phyloP scores from a whole-genome alignment of 53 echinoderm and acorn worm genomes.

The Luidia sarsii region DNA sequence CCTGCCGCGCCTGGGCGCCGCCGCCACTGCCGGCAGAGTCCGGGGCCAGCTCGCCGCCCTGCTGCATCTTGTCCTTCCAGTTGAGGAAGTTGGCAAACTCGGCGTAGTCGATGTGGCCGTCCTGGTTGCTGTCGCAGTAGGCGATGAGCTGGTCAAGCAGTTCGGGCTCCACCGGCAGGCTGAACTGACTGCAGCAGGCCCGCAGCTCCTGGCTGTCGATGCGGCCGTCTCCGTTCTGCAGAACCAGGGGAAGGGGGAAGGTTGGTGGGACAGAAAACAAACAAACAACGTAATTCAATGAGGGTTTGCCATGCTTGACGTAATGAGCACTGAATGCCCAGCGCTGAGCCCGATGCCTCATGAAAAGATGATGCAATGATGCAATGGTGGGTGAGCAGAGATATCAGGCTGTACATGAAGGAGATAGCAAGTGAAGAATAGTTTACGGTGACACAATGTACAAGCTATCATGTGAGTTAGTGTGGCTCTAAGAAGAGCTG shows the following conservation, averaged over 20 bases:
- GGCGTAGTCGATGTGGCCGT: slow-evolving; percentile 81
- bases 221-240: slow-evolving; percentile 79
- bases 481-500: no score
- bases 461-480: no score
- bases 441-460: no score
- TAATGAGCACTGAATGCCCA: no score
- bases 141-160: slow-evolving; percentile 82
- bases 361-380: no score
- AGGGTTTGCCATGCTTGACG: no score
- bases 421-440: no score
- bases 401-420: no score
- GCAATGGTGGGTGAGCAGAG: no score
- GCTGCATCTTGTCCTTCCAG: slow-evolving; percentile 97
- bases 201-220: slow-evolving; percentile 88
- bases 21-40: slow-evolving; percentile 10
- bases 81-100: slow-evolving; percentile 99
- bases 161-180: slow-evolving; percentile 88
- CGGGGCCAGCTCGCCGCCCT: slow-evolving; percentile 35
- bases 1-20: slow-evolving; percentile 25
- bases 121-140: slow-evolving; percentile 74
- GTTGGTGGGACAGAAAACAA: no score
- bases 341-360: no score
- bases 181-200: slow-evolving; percentile 94
- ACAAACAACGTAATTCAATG: no score
- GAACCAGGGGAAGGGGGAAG: not conserved